phyloP scores from a whole-genome alignment of 35 echinoderm and acorn worm genomes.

The Eucidaris tribuloides region DNA sequence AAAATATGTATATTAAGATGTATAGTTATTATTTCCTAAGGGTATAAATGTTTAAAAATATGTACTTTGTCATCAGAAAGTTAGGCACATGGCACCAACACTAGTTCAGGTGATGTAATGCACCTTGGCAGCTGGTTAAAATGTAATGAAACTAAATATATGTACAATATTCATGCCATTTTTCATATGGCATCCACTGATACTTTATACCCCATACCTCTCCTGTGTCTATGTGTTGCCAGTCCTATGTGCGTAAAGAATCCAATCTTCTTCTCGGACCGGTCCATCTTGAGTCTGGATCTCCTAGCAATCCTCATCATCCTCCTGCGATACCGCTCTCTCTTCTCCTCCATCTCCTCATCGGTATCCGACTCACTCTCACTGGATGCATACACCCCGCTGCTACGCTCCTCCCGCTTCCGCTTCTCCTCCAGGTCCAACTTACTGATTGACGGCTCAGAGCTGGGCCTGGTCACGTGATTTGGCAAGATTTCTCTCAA shows the following conservation, averaged over 20 bases:
- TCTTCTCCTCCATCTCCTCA: slow-evolving; percentile 81
- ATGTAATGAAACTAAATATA: too few species aligned
- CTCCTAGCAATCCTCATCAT: slow-evolving; percentile 72
- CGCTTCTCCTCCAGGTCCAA: slow-evolving; percentile 86
- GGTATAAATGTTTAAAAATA: too few species aligned
- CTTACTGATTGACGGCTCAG: slow-evolving; percentile 65
- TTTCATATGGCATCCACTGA: too few species aligned
- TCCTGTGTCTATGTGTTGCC: slow-evolving; percentile 70
- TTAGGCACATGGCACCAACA: too few species aligned
- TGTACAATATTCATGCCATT: too few species aligned
- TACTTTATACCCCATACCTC: slow-evolving; percentile 79
- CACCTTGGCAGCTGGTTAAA: too few species aligned
- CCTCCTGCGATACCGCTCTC: slow-evolving; percentile 62
- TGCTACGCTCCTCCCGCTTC: slow-evolving; percentile 47
- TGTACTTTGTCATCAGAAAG: too few species aligned
- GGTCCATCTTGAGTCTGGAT: slow-evolving; percentile 71
- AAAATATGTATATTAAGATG: too few species aligned
- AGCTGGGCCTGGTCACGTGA: slow-evolving; percentile 9
- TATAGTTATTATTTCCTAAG: too few species aligned
- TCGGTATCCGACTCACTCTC: slow-evolving; percentile 96
- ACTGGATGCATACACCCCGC: slow-evolving; percentile 84
- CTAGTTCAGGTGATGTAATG: too few species aligned
- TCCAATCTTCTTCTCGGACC: slow-evolving; percentile 62
- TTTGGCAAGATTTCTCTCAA: slow-evolving; percentile 27
- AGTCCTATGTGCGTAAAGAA: slow-evolving; percentile 82